Evolutionary conservation across 2,113 vertebrate species (phyloP).

Genomic region (Platysternon megacephalum): DNA sequence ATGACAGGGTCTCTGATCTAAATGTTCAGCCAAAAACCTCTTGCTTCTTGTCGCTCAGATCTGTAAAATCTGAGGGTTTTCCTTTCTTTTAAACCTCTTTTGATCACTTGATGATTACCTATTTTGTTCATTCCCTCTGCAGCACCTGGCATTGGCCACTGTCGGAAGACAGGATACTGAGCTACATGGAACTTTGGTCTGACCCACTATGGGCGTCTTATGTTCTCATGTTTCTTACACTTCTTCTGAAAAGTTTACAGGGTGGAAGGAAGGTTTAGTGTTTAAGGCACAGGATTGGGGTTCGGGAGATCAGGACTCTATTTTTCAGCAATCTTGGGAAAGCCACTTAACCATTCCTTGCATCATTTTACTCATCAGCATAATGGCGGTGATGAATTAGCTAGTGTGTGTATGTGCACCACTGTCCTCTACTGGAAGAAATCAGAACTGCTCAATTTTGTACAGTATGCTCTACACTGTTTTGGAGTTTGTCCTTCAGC

Average conservation of each 20-base stretch:
- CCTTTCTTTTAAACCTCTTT: not conserved
- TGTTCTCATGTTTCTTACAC: not conserved
- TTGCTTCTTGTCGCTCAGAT: slow-evolving; percentile 33
- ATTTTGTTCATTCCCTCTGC: no score
- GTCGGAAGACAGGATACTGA: no score
- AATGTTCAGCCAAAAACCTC: slow-evolving; percentile 12
- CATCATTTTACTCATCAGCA: not conserved
- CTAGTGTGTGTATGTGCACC: not conserved
- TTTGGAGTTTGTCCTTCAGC: not conserved
- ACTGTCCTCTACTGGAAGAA: not conserved
- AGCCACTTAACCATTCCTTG: not conserved
- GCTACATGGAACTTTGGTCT: no score
- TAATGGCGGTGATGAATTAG: not conserved
- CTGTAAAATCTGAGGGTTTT: slow-evolving; percentile 37
- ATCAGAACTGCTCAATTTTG: not conserved
- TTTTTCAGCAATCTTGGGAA: not conserved
- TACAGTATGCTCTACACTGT: not conserved
- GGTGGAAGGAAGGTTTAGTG: not conserved
- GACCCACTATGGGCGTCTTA: no score
- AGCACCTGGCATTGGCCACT: no score
- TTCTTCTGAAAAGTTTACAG: not conserved
- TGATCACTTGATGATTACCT: no score
- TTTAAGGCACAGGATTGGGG: not conserved
- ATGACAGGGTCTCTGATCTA: slow-evolving; percentile 33
- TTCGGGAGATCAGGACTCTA: not conserved